These are phyloP conservation scores for Cylloceria caligata DNA, from an alignment of 2,888 invertebrate species.

Conservation along the genomic window DNA sequence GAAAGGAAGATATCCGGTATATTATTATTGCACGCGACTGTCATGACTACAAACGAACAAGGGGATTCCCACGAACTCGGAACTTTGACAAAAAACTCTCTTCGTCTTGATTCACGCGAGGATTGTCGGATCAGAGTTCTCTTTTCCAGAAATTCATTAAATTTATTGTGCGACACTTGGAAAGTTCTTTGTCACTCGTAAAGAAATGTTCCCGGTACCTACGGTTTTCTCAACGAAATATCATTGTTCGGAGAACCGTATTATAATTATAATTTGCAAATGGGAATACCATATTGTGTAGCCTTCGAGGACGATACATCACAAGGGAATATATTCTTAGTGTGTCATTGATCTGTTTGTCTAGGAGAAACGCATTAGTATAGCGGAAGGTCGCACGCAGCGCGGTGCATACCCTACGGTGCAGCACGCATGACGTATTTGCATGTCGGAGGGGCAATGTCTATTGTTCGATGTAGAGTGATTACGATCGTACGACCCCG, in stretches of 20 bases:
- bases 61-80: conserved; percentile 37
- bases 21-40: conserved; percentile 29
- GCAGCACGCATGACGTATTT: conserved; percentile 31
- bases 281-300: not conserved
- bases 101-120: conserved; percentile 34
- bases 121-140: conserved; percentile 29
- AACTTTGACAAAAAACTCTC: not conserved
- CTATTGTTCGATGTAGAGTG: conserved; percentile 59
- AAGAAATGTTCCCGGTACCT: not conserved
- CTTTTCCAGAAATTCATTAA: conserved; percentile 8
- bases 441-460: conserved; percentile 45
- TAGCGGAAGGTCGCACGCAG: not conserved
- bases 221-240: not conserved
- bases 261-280: not conserved
- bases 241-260: not conserved
- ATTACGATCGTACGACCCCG: conserved; percentile 59
- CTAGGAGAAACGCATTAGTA: conserved; percentile 14
- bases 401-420: not conserved
- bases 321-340: not conserved
- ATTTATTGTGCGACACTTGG: not conserved
- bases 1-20: conserved; percentile 20
- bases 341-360: conserved; percentile 13
- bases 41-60: conserved; percentile 14
- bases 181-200: conserved; percentile 1
- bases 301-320: not conserved